Evolutionary conservation across 2,888 invertebrate genomes (phyloP).

Genomic region (Gortyna flavago): DNA sequence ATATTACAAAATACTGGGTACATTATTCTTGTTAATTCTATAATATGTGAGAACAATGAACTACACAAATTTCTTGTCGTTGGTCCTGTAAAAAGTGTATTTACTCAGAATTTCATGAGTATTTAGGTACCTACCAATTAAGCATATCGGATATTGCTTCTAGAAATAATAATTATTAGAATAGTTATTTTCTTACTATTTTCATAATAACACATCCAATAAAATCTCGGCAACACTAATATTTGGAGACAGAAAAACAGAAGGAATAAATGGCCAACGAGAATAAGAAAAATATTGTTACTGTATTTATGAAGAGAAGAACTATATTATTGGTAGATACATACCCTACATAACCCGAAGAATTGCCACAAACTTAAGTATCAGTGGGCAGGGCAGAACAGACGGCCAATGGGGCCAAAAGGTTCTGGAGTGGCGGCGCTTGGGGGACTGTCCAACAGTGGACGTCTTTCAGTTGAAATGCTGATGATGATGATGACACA

Average conservation of each 20-base stretch:
- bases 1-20: background rate
- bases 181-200: constrained; percentile 8
- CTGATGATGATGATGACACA: background rate
- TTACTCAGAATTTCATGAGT: background rate
- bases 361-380: background rate
- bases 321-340: background rate
- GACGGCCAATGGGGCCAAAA: background rate
- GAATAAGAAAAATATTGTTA: constrained; percentile 1
- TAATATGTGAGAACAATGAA: background rate
- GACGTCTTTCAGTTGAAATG: background rate
- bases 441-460: background rate
- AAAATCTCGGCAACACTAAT: background rate
- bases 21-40: background rate
- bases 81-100: background rate
- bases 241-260: background rate
- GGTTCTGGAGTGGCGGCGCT: background rate
- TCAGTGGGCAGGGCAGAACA: background rate
- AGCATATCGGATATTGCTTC: background rate
- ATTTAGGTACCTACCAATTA: background rate
- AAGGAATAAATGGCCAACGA: constrained; percentile 4
- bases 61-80: too few species aligned
- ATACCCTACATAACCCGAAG: background rate
- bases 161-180: background rate
- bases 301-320: background rate
- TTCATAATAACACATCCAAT: background rate